Conservation (phyloP, 2,888 invertebrate genomes). For the Poecilobothrus nobilitatus region DNA sequence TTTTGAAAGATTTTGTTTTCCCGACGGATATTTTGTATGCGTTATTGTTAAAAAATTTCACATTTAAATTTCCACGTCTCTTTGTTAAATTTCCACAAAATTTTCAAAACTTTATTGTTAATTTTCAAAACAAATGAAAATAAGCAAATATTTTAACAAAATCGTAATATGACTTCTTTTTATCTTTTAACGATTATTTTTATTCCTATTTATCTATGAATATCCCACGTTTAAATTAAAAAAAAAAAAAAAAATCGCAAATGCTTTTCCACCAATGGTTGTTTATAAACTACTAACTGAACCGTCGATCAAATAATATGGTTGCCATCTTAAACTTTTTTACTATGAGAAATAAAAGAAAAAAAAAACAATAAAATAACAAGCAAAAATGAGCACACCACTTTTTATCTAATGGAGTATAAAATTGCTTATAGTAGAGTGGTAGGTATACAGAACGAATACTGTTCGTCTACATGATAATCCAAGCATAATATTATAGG, state of each 20-base stretch:
- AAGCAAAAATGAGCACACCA: slow-evolving; percentile 17
- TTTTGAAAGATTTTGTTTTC: not conserved
- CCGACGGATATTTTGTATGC: not conserved
- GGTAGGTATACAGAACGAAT: not conserved
- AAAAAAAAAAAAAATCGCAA: slow-evolving; percentile 9
- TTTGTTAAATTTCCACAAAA: not conserved
- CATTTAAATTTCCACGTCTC: not conserved
- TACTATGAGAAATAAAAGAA: slow-evolving; percentile 18
- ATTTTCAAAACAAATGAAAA: no score
- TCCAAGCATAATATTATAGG: not conserved
- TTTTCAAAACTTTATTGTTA: no score
- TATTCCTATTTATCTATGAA: not conserved
- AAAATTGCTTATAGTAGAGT: not conserved
- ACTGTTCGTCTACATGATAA: not conserved
- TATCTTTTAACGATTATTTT: no score
- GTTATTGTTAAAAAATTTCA: not conserved
- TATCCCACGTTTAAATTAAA: not conserved
- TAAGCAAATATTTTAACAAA: no score
- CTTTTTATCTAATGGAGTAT: slow-evolving; percentile 13
- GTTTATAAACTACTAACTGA: slow-evolving; percentile 27
- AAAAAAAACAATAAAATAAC: slow-evolving; percentile 3
- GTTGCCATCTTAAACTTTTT: slow-evolving; percentile 31
- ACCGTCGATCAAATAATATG: slow-evolving; percentile 26
- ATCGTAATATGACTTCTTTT: no score
- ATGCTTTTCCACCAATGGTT: slow-evolving; percentile 28